Evolutionary conservation across 2,888 invertebrate species (phyloP).

Genomic region (Leptopilina drosophilae): DNA sequence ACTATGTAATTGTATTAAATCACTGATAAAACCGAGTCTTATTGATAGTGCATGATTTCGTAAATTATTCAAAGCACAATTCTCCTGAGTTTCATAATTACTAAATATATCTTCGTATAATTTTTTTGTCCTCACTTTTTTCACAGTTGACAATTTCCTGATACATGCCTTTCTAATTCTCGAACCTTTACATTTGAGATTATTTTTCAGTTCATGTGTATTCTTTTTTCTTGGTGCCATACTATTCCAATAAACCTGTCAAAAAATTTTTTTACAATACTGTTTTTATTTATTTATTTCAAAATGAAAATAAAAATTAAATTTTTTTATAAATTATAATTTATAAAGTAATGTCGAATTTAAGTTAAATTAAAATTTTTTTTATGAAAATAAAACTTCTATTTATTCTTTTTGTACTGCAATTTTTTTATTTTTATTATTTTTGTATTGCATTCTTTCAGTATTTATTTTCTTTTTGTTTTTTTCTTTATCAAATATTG

Average conservation of each 20-base stretch:
- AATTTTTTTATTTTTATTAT: too few species aligned
- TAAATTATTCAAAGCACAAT: neutral
- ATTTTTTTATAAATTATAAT: too few species aligned
- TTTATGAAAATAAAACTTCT: too few species aligned
- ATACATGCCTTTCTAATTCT: neutral
- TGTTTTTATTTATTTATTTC: too few species aligned
- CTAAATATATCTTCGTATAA: neutral
- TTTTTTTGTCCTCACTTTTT: neutral
- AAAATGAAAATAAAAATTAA: neutral
- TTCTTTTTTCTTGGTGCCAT: neutral
- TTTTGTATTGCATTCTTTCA: too few species aligned
- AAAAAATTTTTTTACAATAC: neutral
- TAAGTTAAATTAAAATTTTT: too few species aligned
- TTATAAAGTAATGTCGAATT: too few species aligned
- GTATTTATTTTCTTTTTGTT: too few species aligned
- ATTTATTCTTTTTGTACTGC: too few species aligned
- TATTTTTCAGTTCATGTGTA: neutral
- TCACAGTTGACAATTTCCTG: neutral
- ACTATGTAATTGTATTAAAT: slow-evolving; percentile 1
- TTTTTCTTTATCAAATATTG: too few species aligned
- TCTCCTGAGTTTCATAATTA: neutral
- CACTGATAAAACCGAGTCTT: neutral
- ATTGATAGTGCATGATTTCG: neutral
- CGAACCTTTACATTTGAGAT: neutral
- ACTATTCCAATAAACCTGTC: neutral